Base-by-base conservation (phyloP, 2,797 vertebrate genomes). In the Chelidonichthys spinosus region DNA sequence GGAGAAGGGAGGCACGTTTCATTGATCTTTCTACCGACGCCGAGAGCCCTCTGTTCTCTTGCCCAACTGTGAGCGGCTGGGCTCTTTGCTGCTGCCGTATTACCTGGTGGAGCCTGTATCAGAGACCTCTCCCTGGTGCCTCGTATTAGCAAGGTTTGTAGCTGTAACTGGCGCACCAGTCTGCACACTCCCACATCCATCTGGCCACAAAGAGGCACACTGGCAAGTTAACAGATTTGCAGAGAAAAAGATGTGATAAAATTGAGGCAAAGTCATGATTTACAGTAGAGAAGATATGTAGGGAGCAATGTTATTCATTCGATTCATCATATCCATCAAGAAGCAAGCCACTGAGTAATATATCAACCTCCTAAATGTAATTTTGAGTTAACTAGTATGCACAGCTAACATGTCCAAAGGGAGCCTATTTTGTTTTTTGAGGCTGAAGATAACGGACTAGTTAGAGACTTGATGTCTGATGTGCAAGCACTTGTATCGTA, bases 171-270 rank as follows among this genome's bases (percentile, higher is more conserved):
- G 70, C 79, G 67, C 59, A 50, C 35, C 60, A 65, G 76, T 56
- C 76, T 69, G 86, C 73, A 54, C 69, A 85, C 87, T 85, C 91
- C 90, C 86, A 92, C 92, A 83, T 81, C 89, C 92, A 92, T 92
- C 91, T 92, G 92, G 82, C 50, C 65, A 25, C 69, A 25, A 39
- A 64, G 74, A 84, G 67, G 60, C 71, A 63, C 67, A 67, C 9
- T 59, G 35, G 76, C 43, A 32, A 69, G 76, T 13, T 37, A 65
- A 39, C 55, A 63, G 63, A 69, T 49, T 33, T 54, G 61, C 62
- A 68, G 15, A 76, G 46, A 66, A 14, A 40, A 18, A 71, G 44
- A 42, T 25, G 17, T 11, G 43, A 46, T 62, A 18, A 52, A 58
- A 35, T 6, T 35, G 50, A 72, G 62, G 17, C 9, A 55, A 53